These are phyloP conservation scores for Artemisiospiza belli DNA, from an alignment of 2,113 vertebrate species.

Conservation along the genomic window DNA sequence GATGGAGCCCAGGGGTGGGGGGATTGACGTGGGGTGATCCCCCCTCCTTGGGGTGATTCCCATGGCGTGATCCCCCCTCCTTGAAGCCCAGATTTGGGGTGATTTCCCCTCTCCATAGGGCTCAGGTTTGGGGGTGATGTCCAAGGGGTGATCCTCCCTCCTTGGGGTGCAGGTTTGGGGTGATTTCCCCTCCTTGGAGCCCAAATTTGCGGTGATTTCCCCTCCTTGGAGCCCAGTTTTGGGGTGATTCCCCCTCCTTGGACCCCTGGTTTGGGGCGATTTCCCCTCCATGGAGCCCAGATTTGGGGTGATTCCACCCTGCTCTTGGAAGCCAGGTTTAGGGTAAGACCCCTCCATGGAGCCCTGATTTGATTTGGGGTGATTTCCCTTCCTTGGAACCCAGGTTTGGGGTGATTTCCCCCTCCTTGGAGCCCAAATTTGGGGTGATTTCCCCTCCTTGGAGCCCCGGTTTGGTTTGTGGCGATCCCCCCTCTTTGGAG, in stretches of 20 bases:
- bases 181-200: background rate
- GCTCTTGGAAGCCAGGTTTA: background rate
- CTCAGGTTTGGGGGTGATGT: background rate
- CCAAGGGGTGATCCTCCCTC: too few species aligned
- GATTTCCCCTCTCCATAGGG: background rate
- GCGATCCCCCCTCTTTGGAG: background rate
- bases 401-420: background rate
- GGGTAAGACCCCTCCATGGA: background rate
- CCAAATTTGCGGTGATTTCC: background rate
- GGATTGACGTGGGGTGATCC: background rate
- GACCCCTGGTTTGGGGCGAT: background rate
- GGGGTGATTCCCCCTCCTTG: background rate
- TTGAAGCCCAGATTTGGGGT: background rate
- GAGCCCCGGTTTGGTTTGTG: background rate
- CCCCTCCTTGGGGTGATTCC: background rate
- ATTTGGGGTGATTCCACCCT: background rate
- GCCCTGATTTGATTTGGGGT: background rate
- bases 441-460: background rate
- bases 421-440: background rate
- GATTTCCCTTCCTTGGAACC: background rate
- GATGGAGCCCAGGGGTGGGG: background rate
- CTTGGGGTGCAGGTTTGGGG: too few species aligned
- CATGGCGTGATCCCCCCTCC: too few species aligned
- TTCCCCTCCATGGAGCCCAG: background rate
- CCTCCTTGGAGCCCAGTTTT: accelerated